A percentile compares a stretch with the other conserved stretches of the same genome.
Evolutionary conservation across 2,888 invertebrate species (phyloP).

Genomic region (Chymomyza procnemis): DNA sequence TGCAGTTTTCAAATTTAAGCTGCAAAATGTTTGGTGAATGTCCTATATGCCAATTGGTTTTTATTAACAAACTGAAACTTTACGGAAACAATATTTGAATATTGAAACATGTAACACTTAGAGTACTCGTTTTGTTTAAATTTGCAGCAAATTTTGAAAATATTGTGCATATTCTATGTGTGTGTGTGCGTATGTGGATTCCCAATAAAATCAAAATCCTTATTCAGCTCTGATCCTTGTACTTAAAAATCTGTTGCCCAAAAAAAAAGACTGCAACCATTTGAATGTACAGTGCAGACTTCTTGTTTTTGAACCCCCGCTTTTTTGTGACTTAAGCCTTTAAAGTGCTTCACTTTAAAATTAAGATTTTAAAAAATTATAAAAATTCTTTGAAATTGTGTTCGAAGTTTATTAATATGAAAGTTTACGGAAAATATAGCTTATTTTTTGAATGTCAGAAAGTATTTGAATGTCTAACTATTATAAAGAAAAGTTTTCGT

Average conservation of each 20-base stretch:
- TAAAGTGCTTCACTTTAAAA: no score
- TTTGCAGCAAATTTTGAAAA: slow-evolving; percentile 28
- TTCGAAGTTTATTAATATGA: no score
- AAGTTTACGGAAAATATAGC: no score
- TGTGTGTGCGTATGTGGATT: slow-evolving; percentile 10
- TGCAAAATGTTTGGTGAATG: slow-evolving; percentile 73
- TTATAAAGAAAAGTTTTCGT: no score
- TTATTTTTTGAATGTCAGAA: no score
- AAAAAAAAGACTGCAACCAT: neutral
- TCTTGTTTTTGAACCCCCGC: neutral
- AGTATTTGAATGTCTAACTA: no score
- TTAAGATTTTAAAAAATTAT: no score
- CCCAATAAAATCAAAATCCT: neutral
- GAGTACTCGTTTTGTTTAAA: neutral
- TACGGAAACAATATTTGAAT: neutral
- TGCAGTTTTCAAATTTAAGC: slow-evolving; percentile 34
- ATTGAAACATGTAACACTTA: neutral
- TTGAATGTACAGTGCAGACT: neutral
- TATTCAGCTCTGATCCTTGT: neutral
- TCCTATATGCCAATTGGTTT: slow-evolving; percentile 77
- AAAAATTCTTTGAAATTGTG: no score
- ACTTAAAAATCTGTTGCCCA: neutral
- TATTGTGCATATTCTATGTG: slow-evolving; percentile 30
- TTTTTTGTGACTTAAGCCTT: no score
- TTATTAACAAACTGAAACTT: slow-evolving; percentile 14